Evolutionary conservation across 2,888 invertebrate species (phyloP).

Genomic region (Diadromus collaris): DNA sequence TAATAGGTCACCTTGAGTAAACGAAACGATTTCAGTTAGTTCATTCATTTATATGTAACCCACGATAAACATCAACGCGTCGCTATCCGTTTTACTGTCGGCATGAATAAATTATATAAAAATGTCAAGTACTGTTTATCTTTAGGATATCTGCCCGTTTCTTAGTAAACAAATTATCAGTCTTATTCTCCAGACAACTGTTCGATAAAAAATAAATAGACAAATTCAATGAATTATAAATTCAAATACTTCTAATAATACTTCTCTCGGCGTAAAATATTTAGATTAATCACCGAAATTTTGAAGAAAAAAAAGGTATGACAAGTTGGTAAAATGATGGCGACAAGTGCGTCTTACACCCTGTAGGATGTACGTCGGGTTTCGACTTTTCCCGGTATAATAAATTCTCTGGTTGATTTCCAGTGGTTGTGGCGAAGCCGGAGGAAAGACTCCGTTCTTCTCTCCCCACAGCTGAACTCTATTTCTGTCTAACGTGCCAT

Average conservation of each 20-base stretch:
- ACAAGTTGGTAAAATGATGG: neutral
- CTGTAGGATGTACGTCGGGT: neutral
- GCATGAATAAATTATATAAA: no score
- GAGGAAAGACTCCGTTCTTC: constrained; percentile 52
- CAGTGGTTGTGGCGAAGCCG: constrained; percentile 38
- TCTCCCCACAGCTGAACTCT: constrained; percentile 59
- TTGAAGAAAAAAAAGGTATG: no score
- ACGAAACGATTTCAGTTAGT: neutral
- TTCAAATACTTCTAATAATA: no score
- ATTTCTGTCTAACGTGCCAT: constrained; percentile 64
- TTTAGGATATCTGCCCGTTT: no score
- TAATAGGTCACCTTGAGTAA: neutral
- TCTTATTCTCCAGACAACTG: no score
- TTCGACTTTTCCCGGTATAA: neutral
- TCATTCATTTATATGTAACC: neutral
- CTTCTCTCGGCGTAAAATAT: no score
- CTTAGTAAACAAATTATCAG: no score
- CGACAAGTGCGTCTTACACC: constrained; percentile 2
- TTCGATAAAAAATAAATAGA: no score
- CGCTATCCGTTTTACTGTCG: neutral
- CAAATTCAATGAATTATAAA: no score
- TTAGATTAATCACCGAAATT: no score
- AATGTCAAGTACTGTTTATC: no score
- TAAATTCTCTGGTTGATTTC: constrained; percentile 38
- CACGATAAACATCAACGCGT: neutral